A percentile compares a stretch with the other conserved stretches of the same genome.
phyloP scores from a whole-genome alignment of 1,140 invertebrate species.

The Triops cancriformis region DNA sequence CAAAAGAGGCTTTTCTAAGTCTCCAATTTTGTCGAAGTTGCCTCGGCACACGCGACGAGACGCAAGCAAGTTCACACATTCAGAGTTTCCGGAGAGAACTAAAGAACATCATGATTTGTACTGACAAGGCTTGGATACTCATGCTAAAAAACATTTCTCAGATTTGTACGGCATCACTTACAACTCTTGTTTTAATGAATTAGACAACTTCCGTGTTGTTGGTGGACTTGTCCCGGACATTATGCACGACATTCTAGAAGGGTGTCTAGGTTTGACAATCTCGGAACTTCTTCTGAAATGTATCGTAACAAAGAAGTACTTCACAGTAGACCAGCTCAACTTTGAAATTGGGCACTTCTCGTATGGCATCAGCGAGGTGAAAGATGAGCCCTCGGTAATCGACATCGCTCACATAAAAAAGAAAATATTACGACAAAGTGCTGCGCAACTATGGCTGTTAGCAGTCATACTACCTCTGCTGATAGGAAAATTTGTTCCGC shows the following conservation, averaged over 20 bases:
- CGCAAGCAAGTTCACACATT: conserved; percentile 17
- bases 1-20: too few relatives aligned
- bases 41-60: conserved; percentile 11
- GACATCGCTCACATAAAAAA: conserved; percentile 19
- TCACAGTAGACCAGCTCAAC: conserved; percentile 23
- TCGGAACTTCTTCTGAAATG: conserved; percentile 19
- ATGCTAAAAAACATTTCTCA: conserved; percentile 21
- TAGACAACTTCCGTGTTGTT: too few relatives aligned
- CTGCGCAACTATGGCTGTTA: conserved; percentile 20
- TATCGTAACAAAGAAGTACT: conserved; percentile 15
- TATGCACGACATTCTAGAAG: too few relatives aligned
- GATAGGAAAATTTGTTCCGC: conserved; percentile 18
- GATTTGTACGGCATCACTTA: conserved; percentile 17
- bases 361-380: conserved; percentile 22
- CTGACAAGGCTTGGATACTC: conserved; percentile 15
- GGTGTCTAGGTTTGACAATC: conserved; percentile 13
- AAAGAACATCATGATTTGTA: conserved; percentile 19
- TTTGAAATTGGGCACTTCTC: conserved; percentile 9
- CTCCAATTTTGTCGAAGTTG: neutral
- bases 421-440: conserved; percentile 16
- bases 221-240: too few relatives aligned
- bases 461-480: conserved; percentile 16
- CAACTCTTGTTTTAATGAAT: conserved; percentile 24
- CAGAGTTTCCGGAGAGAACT: neutral
- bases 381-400: conserved; percentile 25